These are phyloP conservation scores for Campoletis raptor DNA, from an alignment of 2,888 invertebrate species.

Conservation along the genomic window DNA sequence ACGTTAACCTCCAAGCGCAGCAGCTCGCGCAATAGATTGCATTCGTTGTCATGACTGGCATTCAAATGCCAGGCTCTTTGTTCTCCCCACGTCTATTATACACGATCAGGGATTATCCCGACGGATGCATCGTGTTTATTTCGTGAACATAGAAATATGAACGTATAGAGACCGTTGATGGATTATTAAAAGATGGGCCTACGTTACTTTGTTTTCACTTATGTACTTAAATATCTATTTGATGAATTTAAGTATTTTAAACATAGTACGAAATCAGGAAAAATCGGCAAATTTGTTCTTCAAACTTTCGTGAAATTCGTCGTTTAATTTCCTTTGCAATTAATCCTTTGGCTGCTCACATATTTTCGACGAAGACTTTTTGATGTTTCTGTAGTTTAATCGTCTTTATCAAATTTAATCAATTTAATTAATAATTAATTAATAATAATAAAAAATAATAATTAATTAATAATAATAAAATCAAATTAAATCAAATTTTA, in stretches of 20 bases:
- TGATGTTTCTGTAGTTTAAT: no score
- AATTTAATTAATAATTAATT: no score
- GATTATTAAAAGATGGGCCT: background rate
- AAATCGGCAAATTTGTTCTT: background rate
- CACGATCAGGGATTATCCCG: constrained; percentile 67
- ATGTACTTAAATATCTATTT: background rate
- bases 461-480: no score
- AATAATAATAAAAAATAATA: no score
- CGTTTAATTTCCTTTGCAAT: no score
- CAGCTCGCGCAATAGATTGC: constrained; percentile 41
- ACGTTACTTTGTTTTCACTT: background rate
- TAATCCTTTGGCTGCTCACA: no score
- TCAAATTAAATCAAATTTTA: no score
- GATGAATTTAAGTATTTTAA: background rate
- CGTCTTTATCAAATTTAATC: no score
- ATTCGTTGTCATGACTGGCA: constrained; percentile 73
- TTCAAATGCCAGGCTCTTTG: constrained; percentile 81
- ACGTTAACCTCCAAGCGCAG: constrained; percentile 50
- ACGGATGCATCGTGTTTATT: constrained; percentile 59
- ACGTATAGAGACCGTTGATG: background rate
- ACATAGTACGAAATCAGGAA: background rate
- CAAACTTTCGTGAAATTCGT: background rate
- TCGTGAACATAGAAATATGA: constrained; percentile 38
- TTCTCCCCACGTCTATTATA: constrained; percentile 71
- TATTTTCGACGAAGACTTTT: no score